Evolutionary conservation across 2,888 invertebrate species (phyloP), one percentile per base, ranked within the genome.

Genomic region (Diadegma fenestrale): DNA sequence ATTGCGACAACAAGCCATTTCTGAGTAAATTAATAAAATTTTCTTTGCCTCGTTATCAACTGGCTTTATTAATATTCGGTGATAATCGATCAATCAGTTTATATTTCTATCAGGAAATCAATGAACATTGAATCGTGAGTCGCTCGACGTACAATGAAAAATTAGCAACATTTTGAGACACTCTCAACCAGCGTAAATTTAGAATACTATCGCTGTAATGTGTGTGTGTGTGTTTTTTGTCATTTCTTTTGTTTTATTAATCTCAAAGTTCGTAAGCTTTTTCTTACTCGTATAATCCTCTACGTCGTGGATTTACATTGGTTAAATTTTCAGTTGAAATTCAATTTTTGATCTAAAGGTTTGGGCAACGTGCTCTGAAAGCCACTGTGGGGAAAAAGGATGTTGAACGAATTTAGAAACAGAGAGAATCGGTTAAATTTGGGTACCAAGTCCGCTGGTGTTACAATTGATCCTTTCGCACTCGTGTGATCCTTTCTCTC

Each of bases 121-220:
- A n/a, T 22, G 8, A 41, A 12, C 14, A 41, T 66, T 66, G 12
- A 45, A 0, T 7, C 2, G 26, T 30, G 45, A 45, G 37, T 66
- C 22, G 12, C 26, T 43, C 19, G 22, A 22, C 26, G 45, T 43
- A 22, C 6, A 30, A 61, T 30, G 7, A 22, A 22, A 63, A 79
- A 48, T 51, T 14, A 5, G 12, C 48, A 64, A 51, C 48, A 19
- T 41, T 54, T 26, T 75, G 33, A 61, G 66, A 54, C 69, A 82
- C 33, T 41, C 61, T 82, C 82, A 43, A 82, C 77, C 82, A 77
- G 58, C 45, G 43, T 19, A 30, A 22, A 63, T 71, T 63, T 71
- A 22, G n/a, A 68, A 33, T 75, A 37, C 58, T 48, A 82, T 63
- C 26, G 61, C 26, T 61, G 37, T 63, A 71, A 30, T 8, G 12